Conservation (phyloP, 2,888 invertebrate species). For the Pandemis cinnamomeana region DNA sequence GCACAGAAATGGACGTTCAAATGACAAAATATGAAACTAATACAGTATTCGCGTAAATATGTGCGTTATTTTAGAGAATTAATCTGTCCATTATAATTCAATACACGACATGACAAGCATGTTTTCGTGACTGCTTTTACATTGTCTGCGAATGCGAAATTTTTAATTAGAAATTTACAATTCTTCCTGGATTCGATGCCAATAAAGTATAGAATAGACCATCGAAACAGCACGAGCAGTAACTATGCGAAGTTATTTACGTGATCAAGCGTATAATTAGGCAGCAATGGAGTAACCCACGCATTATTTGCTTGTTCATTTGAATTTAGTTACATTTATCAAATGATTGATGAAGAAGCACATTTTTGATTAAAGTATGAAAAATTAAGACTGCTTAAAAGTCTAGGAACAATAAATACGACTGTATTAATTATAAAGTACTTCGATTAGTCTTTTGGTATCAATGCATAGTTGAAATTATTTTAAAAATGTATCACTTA, state of each 20-base stretch:
- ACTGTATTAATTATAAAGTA: too few relatives aligned
- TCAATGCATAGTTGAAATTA: too few relatives aligned
- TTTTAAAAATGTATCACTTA: too few relatives aligned
- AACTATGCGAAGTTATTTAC: slow-evolving; percentile 36
- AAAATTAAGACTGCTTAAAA: too few relatives aligned
- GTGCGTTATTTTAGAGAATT: not conserved
- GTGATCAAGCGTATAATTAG: slow-evolving; percentile 38
- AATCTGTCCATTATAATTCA: not conserved
- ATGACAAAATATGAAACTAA: not conserved
- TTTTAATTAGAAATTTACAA: slow-evolving; percentile 20
- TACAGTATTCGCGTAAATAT: not conserved
- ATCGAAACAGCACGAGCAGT: slow-evolving; percentile 21
- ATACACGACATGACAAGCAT: not conserved
- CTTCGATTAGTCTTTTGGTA: too few relatives aligned
- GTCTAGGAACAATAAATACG: too few relatives aligned
- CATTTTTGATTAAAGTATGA: not conserved
- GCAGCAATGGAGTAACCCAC: slow-evolving; percentile 36
- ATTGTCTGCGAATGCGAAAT: slow-evolving; percentile 16
- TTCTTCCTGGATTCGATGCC: slow-evolving; percentile 39
- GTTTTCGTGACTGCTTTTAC: slow-evolving; percentile 1
- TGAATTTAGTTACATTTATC: not conserved
- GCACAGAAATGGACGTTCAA: not conserved
- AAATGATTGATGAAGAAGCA: not conserved
- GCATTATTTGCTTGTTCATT: slow-evolving; percentile 16
- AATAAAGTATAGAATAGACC: not conserved